A percentile compares a stretch with the other conserved stretches of the same genome.
These are phyloP conservation scores for Drosophila busckii DNA, from an alignment of 1,140 invertebrate genomes.

Conservation along the genomic window DNA sequence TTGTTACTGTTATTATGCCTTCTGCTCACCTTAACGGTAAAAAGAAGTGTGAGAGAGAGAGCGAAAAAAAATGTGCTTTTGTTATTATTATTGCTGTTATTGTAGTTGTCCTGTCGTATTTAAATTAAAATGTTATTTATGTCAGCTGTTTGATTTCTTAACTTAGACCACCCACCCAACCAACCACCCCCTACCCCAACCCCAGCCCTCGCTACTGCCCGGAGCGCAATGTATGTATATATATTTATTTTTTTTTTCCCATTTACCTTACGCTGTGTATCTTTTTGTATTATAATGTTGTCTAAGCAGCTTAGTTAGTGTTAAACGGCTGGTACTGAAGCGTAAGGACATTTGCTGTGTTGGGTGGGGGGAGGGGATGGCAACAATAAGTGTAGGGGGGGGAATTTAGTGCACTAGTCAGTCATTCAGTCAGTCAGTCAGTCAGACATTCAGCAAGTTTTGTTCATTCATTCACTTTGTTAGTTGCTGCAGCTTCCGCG, in stretches of 20 bases:
- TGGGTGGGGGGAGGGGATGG: not conserved
- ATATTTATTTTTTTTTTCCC: conserved; percentile 31
- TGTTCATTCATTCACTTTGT: not conserved
- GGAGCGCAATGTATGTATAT: conserved; percentile 42
- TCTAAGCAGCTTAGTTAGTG: conserved; percentile 70
- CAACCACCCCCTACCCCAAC: conserved; percentile 1
- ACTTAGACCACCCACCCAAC: conserved; percentile 43
- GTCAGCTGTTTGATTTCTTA: conserved; percentile 77
- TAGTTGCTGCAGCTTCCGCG: not conserved
- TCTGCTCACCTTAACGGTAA: conserved; percentile 70
- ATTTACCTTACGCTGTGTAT: conserved; percentile 25
- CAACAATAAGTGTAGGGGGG: not conserved
- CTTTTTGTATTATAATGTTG: conserved; percentile 55
- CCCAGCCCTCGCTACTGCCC: not conserved
- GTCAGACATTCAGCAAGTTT: not conserved
- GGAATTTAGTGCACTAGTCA: not conserved
- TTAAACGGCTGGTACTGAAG: conserved; percentile 62
- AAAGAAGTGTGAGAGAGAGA: no score
- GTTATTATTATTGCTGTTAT: conserved; percentile 15
- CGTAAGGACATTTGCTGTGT: not conserved
- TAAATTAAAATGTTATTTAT: conserved; percentile 78
- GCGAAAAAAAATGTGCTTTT: no score
- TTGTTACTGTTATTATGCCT: conserved; percentile 50
- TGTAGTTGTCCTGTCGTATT: conserved; percentile 64
- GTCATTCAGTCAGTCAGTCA: not conserved